Conservation (phyloP, 2,797 vertebrate genomes). For the Psittacula derbiana region DNA sequence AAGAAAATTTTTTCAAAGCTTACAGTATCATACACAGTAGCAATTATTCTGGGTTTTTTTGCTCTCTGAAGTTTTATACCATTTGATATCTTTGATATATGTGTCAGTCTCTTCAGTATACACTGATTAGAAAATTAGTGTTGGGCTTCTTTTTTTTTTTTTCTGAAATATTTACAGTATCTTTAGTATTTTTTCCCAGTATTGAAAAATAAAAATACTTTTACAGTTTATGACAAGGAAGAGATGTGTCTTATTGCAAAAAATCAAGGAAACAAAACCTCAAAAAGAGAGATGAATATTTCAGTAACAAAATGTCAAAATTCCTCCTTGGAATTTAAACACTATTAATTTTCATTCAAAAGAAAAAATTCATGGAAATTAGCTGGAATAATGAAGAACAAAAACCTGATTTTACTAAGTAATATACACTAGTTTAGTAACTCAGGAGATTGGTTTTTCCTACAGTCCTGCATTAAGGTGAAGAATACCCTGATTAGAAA, state of each 20-base stretch:
- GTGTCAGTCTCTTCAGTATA: neutral
- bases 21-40: neutral
- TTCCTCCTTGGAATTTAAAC: neutral
- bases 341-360: neutral
- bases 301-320: neutral
- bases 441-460: neutral
- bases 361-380: neutral
- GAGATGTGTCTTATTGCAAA: neutral
- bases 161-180: neutral
- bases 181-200: neutral
- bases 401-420: neutral
- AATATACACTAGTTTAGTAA: neutral
- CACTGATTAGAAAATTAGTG: neutral
- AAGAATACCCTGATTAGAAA: neutral
- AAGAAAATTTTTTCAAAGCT: neutral
- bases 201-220: neutral
- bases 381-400: neutral
- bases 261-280: neutral
- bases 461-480: neutral
- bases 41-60: neutral
- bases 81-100: neutral
- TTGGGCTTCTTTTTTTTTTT: neutral
- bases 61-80: neutral
- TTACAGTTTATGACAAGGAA: neutral
- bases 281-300: neutral